Evolutionary conservation across 2,888 invertebrate species (phyloP), one percentile per base, ranked within the genome.

Genomic region (Pristionchus fissidentatus): DNA sequence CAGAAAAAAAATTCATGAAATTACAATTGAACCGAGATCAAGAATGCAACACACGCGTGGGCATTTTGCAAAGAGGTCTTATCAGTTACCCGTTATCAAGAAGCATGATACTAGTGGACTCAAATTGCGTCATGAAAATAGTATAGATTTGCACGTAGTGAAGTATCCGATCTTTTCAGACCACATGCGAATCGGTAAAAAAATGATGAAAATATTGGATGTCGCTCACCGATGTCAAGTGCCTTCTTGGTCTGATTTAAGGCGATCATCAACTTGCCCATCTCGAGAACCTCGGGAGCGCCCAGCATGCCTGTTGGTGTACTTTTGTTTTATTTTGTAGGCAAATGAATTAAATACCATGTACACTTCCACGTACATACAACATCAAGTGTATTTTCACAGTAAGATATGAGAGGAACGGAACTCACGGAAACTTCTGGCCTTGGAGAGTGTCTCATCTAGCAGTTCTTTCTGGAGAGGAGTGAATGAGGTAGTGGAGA

Each of bases 211-310:
- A 66, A 49, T 49, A 49, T 15, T 15, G 62, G 62, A 62, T 13
- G 22, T 32, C 19, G 0, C 83, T 19, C 19, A 83, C 84, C 84
- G 38, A 84, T 57, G 49, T 84, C 84, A 38, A 84, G 83, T 19
- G 19, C 52, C 13, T 73, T 62, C 55, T 84, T 84, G n/a, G 49
- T 77, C 22, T 79, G 49, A 60, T 55, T 83, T 15, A 79, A 10
- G n/a, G 29, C 26, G 19, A 84, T 77, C 70, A 84, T 19, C 22
- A 46, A 75, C 19, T 66, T 41, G 32, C 78, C 57, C 52, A 84
- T 49, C 15, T 83, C 78, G 35, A 84, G 70, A 0, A 83, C 83
- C 49, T 84, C 83, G 22, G 83, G 84, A 19, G 84, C 84, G 1
- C 84, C 84, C 0, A 84, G 4, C 81, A 84, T 84, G 1, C 66